Percentiles rank a stretch among this genome's conserved stretches.
Conservation (phyloP, 2,113 vertebrate genomes). For the Lepus timidus region DNA sequence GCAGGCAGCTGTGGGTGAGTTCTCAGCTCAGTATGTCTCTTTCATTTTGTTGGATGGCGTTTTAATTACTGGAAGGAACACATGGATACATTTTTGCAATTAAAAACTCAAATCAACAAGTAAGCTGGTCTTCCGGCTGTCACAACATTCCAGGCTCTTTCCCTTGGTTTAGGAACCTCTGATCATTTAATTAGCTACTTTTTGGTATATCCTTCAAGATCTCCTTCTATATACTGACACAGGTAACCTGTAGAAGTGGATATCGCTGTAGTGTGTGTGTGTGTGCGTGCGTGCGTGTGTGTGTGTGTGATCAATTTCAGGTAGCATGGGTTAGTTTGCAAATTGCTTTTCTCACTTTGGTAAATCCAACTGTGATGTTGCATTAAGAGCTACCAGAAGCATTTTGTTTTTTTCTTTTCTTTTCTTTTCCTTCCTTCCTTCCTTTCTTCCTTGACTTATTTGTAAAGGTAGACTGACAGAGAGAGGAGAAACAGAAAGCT, state of each 20-base stretch:
- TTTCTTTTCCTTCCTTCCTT: not conserved
- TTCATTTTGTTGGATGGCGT: not conserved
- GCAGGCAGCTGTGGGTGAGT: not conserved
- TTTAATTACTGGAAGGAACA: not conserved
- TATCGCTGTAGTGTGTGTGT: rapidly evolving
- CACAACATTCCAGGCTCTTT: not conserved
- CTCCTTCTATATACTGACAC: not conserved
- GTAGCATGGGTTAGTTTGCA: not conserved
- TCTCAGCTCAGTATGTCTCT: not conserved
- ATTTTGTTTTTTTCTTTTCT: not conserved
- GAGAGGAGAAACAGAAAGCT: no score
- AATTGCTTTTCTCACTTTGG: not conserved
- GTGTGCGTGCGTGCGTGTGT: not conserved
- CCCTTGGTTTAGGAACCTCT: not conserved
- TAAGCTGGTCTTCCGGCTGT: not conserved
- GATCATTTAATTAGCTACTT: not conserved
- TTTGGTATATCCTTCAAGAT: not conserved
- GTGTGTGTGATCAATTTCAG: not conserved
- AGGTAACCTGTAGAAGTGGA: not conserved
- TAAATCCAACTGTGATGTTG: not conserved
- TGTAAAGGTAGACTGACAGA: no score
- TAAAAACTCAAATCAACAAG: not conserved
- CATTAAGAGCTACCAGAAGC: not conserved
- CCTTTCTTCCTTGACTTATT: no score
- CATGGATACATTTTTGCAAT: not conserved